Conservation (phyloP, 2,797 vertebrate genomes). For the Amazona finschi region DNA sequence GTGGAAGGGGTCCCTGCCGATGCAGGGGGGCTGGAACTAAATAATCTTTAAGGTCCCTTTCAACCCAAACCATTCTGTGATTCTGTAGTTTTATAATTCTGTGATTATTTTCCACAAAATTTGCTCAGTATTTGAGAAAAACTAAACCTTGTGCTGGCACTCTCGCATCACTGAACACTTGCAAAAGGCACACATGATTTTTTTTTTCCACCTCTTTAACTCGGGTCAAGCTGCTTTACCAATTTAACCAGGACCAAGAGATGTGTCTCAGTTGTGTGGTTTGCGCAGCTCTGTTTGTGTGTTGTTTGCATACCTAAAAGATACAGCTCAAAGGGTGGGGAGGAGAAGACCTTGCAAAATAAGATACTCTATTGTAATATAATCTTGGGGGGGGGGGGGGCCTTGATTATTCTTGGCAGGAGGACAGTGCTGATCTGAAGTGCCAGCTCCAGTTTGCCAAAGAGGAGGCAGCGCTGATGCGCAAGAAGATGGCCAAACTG, state of each 20-base stretch:
- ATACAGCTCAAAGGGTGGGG: neutral
- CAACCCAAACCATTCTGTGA: neutral
- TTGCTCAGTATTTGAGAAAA: neutral
- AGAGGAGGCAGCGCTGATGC: slow-evolving; percentile 93
- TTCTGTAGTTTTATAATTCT: neutral
- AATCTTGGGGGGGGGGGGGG: neutral
- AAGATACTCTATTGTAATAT: neutral
- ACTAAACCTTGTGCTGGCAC: neutral
- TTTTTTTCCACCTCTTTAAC: neutral
- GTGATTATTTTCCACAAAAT: neutral
- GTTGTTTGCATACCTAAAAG: neutral
- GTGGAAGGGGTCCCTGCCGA: neutral
- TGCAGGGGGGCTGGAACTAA: neutral
- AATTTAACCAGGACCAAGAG: neutral
- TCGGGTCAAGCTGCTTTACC: neutral
- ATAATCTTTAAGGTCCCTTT: neutral
- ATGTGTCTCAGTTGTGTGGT: neutral
- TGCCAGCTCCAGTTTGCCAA: slow-evolving; percentile 98
- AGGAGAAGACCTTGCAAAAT: neutral
- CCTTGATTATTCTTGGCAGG: slow-evolving; percentile 76
- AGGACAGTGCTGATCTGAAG: slow-evolving; percentile 95
- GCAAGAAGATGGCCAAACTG: slow-evolving; percentile 97
- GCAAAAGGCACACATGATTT: neutral
- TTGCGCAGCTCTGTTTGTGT: neutral
- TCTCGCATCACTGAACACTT: neutral